Conservation (phyloP, 2,113 vertebrate genomes). For the Isurus oxyrinchus region DNA sequence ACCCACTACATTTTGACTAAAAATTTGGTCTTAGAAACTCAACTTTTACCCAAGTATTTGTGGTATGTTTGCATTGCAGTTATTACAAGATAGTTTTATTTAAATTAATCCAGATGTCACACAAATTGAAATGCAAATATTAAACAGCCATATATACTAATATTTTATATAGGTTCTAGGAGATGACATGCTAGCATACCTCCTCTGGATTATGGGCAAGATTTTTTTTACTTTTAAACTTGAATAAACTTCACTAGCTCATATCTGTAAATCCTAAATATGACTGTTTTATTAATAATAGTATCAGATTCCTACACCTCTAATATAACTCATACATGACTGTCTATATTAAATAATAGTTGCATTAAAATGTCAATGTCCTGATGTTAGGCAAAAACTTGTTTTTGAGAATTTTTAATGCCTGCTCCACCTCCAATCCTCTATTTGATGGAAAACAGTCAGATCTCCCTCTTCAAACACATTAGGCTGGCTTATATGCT, state of each 20-base stretch:
- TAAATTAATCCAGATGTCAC: neutral
- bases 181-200: neutral
- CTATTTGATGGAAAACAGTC: neutral
- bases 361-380: neutral
- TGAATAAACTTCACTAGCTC: neutral
- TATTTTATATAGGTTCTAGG: neutral
- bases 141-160: neutral
- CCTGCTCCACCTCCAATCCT: neutral
- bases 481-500: too few relatives aligned
- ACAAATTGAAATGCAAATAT: neutral
- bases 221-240: neutral
- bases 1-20: too few relatives aligned
- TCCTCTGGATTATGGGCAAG: neutral
- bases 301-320: neutral
- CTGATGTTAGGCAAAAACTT: neutral
- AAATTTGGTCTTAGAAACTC: too few relatives aligned
- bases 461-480: neutral
- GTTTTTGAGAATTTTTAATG: neutral
- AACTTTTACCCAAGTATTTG: neutral
- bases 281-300: neutral
- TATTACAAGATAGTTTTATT: neutral
- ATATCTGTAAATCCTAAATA: neutral
- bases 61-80: neutral
- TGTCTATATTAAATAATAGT: neutral
- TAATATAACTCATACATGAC: neutral